A percentile compares a stretch with the other conserved stretches of the same genome.
Evolutionary conservation across 2,797 vertebrate genomes (phyloP).

Genomic region (Peromyscus attwateri): DNA sequence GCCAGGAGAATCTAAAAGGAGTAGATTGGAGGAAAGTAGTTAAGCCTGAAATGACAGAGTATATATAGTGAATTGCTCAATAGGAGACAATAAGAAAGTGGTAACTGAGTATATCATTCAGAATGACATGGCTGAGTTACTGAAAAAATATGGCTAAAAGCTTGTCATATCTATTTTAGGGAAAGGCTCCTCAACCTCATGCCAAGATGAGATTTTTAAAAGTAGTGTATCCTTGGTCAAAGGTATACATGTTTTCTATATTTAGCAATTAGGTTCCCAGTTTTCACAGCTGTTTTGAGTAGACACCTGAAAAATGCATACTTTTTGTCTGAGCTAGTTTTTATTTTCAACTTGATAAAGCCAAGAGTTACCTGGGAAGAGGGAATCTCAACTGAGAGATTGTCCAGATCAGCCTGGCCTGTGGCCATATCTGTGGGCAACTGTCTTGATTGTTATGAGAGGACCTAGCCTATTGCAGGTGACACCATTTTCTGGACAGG

Average conservation of each 20-base stretch:
- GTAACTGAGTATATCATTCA: not conserved
- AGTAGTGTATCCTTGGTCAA: not conserved
- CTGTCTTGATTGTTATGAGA: not conserved
- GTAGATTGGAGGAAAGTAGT: not conserved
- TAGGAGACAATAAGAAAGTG: not conserved
- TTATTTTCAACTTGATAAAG: not conserved
- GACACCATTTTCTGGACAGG: not conserved
- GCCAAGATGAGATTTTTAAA: not conserved
- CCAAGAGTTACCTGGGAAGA: not conserved
- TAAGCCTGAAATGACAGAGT: not conserved
- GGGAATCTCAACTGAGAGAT: not conserved
- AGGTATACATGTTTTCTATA: not conserved
- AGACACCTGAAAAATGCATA: not conserved
- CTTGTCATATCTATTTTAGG: not conserved
- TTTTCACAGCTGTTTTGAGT: not conserved
- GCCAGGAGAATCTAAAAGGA: not conserved
- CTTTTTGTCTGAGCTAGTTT: not conserved
- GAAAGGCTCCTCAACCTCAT: not conserved
- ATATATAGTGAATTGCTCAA: not conserved
- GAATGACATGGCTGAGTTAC: not conserved
- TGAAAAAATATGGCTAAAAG: not conserved
- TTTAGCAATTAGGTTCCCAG: not conserved
- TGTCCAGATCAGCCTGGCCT: not conserved
- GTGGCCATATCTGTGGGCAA: not conserved
- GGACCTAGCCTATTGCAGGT: too few relatives aligned